Evolutionary conservation across 1,140 invertebrate species (phyloP).

Genomic region (Scylla paramamosain): DNA sequence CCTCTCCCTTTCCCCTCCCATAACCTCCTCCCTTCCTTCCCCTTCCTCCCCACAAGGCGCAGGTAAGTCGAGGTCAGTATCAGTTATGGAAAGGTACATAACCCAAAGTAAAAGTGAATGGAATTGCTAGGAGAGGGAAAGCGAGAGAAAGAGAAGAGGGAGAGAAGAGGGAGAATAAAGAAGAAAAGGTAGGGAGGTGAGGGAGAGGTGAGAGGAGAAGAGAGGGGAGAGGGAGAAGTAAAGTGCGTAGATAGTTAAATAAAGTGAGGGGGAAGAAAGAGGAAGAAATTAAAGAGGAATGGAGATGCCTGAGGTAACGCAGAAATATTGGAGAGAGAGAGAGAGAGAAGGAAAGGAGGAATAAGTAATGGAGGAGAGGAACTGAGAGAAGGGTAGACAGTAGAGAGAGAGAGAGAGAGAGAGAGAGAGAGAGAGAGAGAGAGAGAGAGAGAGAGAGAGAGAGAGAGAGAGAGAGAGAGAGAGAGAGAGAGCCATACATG

Average conservation of each 20-base stretch:
- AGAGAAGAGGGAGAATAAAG: slow-evolving; percentile 28
- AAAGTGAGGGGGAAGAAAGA: background rate
- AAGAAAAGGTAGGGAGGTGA: background rate
- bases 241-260: background rate
- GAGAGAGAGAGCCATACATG: no score
- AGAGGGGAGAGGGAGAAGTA: background rate
- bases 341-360: background rate
- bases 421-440: no score
- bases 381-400: slow-evolving; percentile 5
- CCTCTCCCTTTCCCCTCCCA: no score
- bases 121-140: background rate
- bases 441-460: slow-evolving; percentile 10
- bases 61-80: no score
- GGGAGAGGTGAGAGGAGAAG: background rate
- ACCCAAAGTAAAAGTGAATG: background rate
- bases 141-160: background rate
- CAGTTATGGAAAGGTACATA: background rate
- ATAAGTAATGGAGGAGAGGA: background rate
- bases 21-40: no score
- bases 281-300: background rate
- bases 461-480: no score
- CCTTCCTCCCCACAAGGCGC: no score
- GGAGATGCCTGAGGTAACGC: background rate
- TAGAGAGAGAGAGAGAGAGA: slow-evolving; percentile 42
- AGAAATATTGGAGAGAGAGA: background rate